Percentiles rank a stretch among this genome's conserved stretches.
Conservation (phyloP, 2,888 invertebrate genomes). For the Eristalis intricaria region DNA sequence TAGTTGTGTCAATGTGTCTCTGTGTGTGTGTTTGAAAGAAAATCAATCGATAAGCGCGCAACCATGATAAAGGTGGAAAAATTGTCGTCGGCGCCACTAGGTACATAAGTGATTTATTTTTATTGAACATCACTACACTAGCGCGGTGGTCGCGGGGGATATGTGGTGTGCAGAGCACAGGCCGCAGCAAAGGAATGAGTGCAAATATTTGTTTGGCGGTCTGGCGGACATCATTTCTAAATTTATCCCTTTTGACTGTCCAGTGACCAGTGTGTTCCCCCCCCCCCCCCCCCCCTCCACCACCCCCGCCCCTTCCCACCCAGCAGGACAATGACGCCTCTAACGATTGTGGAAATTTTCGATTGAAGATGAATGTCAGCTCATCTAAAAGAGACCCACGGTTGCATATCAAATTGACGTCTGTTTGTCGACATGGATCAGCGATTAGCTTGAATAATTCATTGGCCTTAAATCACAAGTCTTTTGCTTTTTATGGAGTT, state of each 20-base stretch:
- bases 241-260: not conserved
- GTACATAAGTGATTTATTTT: constrained; percentile 35
- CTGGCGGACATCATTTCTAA: not conserved
- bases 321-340: no score
- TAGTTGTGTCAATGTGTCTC: not conserved
- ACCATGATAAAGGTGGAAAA: constrained; percentile 3
- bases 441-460: no score
- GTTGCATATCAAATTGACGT: no score
- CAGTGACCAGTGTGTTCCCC: not conserved
- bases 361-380: no score
- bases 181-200: not conserved
- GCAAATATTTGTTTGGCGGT: not conserved
- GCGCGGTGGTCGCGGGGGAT: not conserved
- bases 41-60: constrained; percentile 30
- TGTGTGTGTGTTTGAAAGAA: not conserved
- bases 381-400: no score
- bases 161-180: not conserved
- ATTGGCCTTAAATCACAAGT: no score
- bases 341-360: no score
- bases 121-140: constrained; percentile 1
- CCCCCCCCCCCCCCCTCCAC: no score
- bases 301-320: no score
- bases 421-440: no score
- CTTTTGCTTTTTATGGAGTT: no score
- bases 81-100: constrained; percentile 30